Conservation (phyloP, 2,113 vertebrate genomes). For the Ailuropoda melanoleuca region DNA sequence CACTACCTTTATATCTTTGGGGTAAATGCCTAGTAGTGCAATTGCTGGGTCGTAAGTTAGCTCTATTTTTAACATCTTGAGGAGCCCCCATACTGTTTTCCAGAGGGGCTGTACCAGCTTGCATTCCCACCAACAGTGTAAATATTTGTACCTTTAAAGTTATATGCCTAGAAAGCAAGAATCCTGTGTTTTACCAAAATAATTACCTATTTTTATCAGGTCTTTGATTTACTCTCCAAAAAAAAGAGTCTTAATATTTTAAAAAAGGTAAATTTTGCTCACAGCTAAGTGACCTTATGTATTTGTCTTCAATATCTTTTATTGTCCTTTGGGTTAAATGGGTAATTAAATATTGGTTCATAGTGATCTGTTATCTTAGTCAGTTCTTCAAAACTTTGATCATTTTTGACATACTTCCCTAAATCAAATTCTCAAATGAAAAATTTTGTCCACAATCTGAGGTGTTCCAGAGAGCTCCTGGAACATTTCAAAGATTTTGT, state of each 20-base stretch:
- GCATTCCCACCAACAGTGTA: neutral
- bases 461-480: neutral
- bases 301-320: neutral
- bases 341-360: neutral
- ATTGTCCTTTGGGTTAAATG: neutral
- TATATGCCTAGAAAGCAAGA: neutral
- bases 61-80: too few species aligned
- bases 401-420: neutral
- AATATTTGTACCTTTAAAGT: neutral
- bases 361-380: neutral
- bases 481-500: neutral
- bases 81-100: too few species aligned
- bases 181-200: neutral
- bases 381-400: neutral
- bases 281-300: neutral
- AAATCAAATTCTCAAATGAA: neutral
- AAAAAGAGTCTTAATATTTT: neutral
- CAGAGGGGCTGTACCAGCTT: too few species aligned
- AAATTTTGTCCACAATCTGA: neutral
- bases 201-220: neutral
- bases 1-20: too few species aligned
- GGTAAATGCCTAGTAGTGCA: too few species aligned
- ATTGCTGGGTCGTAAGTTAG: too few species aligned
- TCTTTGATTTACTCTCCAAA: neutral
- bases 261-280: neutral